These are phyloP conservation scores for Sebastes minor DNA, from an alignment of 2,797 vertebrate genomes.

Conservation along the genomic window DNA sequence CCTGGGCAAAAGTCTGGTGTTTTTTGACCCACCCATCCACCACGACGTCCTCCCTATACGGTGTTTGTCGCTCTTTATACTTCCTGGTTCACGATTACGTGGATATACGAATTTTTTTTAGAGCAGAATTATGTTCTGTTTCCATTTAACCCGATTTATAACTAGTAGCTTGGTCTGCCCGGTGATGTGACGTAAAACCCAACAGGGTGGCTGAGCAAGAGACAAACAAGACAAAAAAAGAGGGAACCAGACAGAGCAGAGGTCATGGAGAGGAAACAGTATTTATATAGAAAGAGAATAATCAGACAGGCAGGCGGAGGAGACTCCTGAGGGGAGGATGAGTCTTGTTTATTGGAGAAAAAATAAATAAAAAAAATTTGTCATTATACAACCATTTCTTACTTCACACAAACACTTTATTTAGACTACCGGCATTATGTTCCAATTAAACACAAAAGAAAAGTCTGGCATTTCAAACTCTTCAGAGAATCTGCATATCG, in stretches of 20 bases:
- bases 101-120: not conserved
- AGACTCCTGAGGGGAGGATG: constrained; percentile 51
- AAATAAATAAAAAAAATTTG: constrained; percentile 4
- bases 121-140: not conserved
- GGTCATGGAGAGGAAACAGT: constrained; percentile 30
- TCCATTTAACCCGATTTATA: not conserved
- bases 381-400: constrained; percentile 68
- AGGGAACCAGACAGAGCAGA: not conserved
- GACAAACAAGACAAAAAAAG: not conserved
- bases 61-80: too few relatives aligned
- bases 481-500: constrained; percentile 68
- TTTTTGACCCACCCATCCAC: too few relatives aligned
- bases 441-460: constrained; percentile 77
- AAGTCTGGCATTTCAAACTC: constrained; percentile 68
- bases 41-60: too few relatives aligned
- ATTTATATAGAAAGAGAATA: constrained; percentile 37
- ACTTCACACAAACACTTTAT: constrained; percentile 75
- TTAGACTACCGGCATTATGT: constrained; percentile 71
- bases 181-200: not conserved
- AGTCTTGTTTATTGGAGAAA: constrained; percentile 45
- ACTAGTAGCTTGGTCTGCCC: not conserved
- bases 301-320: constrained; percentile 26
- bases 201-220: not conserved
- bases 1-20: too few relatives aligned
- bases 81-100: too few relatives aligned